Percentiles rank a stretch among this genome's conserved stretches.
phyloP scores from a whole-genome alignment of 2,888 invertebrate species.

The Tinea semifulvella region DNA sequence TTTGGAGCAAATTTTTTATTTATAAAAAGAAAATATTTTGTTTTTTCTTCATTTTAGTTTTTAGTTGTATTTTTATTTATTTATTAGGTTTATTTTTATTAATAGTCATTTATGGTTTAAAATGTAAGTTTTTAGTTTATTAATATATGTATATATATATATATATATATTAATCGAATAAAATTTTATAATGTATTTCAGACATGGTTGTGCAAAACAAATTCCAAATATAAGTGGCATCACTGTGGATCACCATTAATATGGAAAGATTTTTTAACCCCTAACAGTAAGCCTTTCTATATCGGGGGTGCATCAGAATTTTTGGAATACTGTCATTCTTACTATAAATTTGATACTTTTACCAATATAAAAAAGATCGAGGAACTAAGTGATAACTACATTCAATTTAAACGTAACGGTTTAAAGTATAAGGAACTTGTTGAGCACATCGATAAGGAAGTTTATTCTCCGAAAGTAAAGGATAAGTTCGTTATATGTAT shows the following conservation, averaged over 20 bases:
- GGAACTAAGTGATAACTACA: slow-evolving; percentile 31
- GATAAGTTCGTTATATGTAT: slow-evolving; percentile 35
- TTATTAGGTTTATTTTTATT: no score
- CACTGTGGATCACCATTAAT: slow-evolving; percentile 63
- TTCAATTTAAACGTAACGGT: slow-evolving; percentile 35
- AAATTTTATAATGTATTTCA: no score
- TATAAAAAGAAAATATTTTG: no score
- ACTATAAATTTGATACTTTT: slow-evolving; percentile 57
- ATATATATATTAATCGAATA: no score
- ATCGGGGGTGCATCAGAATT: slow-evolving; percentile 70
- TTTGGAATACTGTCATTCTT: slow-evolving; percentile 69
- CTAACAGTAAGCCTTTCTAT: slow-evolving; percentile 62
- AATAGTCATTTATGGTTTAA: no score
- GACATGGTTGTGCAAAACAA: slow-evolving; percentile 59
- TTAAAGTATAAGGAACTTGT: slow-evolving; percentile 20
- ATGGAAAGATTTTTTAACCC: slow-evolving; percentile 68
- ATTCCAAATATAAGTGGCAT: slow-evolving; percentile 63
- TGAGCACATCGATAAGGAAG: slow-evolving; percentile 15
- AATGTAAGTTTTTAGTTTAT: no score
- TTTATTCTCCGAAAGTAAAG: slow-evolving; percentile 21
- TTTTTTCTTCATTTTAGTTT: no score
- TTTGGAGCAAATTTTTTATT: no score
- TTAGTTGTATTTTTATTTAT: no score
- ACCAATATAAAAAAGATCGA: slow-evolving; percentile 35
- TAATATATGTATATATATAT: no score